Percentiles rank a stretch among this genome's conserved stretches.
phyloP scores from a whole-genome alignment of 35 echinoderm and acorn worm genomes.

The Patiria miniata region DNA sequence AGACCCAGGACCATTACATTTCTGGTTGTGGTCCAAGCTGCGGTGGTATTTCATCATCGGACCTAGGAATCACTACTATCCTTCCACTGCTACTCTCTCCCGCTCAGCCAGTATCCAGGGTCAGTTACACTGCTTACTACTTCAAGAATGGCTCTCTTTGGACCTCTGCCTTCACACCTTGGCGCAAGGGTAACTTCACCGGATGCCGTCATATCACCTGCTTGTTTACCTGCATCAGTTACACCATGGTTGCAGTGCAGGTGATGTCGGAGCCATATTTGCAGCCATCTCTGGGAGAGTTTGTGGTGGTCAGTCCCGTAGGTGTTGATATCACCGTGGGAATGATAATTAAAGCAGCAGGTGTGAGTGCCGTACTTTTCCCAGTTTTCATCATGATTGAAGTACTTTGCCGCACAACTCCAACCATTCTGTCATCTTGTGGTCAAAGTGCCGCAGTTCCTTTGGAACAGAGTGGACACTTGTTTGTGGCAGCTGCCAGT shows the following conservation, averaged over 20 bases:
- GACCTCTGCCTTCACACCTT: conserved; percentile 1
- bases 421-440: background rate
- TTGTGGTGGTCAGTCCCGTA: background rate
- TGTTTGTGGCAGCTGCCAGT: too few relatives aligned
- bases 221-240: background rate
- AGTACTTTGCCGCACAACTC: background rate
- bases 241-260: background rate
- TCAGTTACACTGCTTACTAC: background rate
- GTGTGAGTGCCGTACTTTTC: background rate
- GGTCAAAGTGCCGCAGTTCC: too few relatives aligned
- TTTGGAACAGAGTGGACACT: too few relatives aligned
- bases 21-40: background rate
- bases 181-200: conserved; percentile 16
- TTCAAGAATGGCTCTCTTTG: background rate
- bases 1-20: background rate
- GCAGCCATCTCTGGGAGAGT: background rate
- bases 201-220: background rate
- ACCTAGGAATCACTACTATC: background rate
- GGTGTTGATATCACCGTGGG: background rate
- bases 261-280: background rate
- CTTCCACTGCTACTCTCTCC: conserved; percentile 7
- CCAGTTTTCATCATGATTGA: background rate
- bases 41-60: conserved; percentile 2
- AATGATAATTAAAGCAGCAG: background rate
- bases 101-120: background rate